Evolutionary conservation across 2,113 vertebrate species (phyloP), one percentile per base, ranked within the genome.

Genomic region (Crotophaga sulcirostris): DNA sequence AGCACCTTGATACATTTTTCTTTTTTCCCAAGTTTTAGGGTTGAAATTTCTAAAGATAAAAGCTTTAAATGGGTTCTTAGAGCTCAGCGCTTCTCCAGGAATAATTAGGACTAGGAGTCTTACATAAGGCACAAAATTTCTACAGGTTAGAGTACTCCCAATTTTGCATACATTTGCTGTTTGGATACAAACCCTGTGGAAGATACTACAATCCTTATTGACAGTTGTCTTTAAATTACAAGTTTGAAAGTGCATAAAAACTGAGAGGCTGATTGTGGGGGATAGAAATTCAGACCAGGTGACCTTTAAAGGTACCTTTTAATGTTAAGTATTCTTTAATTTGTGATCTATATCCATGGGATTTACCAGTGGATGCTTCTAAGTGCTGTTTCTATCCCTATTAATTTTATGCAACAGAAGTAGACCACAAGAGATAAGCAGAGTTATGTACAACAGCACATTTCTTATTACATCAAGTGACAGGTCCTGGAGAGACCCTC

Each of bases 231-330:
- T 90, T 58, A 52, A 72, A 68, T 49, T n/a, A 58, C 10, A 87
- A 60, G 29, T 66, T 31, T 49, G 17, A 88, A 78, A 72, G 28
- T 64, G 1, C 11, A 54, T 60, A 68, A 52, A 91, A 88, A 3
- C 0, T 3, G 4, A 51, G 16, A 44, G 8, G 45, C 5, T 63
- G 13, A 16, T 72, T 18, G 9, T 23, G 26, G 4, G 23, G 38
- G 16, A 5, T 31, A 31, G 13, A 23, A 60, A 16, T 44, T 85
- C 16, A 59, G 10, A 51, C 1, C 24, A 60, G 52, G 59, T 42
- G 31, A 77, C 16, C 17, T 76, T 72, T 42, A 52, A 44, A 44
- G 2, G 12, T n/a, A 33, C 38, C 23, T 29, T 67, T 68, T 79
- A 92, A 36, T 0, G 0, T 54, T 13, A 67, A 85, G 2, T 33